A percentile compares a stretch with the other conserved stretches of the same genome.
Conservation (phyloP, 1,140 invertebrate species). For the Lordiphosa collinella region DNA sequence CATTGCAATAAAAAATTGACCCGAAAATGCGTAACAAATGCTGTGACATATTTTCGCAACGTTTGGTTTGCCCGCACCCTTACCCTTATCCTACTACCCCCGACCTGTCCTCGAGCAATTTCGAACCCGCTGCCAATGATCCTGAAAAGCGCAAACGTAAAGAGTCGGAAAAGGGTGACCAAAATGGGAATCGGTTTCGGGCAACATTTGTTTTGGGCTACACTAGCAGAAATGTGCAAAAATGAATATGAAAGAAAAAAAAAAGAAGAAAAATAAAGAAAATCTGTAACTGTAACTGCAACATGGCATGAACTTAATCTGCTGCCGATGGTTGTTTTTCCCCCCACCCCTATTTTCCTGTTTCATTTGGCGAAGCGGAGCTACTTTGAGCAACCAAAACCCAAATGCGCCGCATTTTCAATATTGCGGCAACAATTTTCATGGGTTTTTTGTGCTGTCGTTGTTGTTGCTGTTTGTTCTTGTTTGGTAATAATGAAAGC, state of each 20-base stretch:
- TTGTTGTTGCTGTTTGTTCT: conserved; percentile 56
- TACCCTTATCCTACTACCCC: not conserved
- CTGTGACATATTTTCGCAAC: conserved; percentile 75
- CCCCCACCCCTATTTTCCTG: not conserved
- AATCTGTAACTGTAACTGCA: conserved; percentile 75
- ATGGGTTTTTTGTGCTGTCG: conserved; percentile 46
- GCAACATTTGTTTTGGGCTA: conserved; percentile 72
- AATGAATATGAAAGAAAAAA: conserved; percentile 58
- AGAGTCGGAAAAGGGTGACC: conserved; percentile 60
- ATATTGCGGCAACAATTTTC: conserved; percentile 76
- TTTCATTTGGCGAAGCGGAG: conserved; percentile 7
- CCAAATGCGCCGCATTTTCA: conserved; percentile 72
- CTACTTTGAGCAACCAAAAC: conserved; percentile 38
- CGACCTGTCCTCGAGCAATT: not conserved
- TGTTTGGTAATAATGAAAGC: conserved; percentile 73
- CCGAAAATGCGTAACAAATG: conserved; percentile 78
- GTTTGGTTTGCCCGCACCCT: conserved; percentile 26
- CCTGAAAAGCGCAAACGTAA: conserved; percentile 64
- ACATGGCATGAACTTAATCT: conserved; percentile 77
- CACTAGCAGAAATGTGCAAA: conserved; percentile 62
- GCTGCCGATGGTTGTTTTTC: conserved; percentile 60
- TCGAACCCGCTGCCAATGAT: conserved; percentile 63
- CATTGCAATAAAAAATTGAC: conserved; percentile 75
- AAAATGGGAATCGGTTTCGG: conserved; percentile 65
- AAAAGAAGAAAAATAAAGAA: conserved; percentile 12